A percentile compares a stretch with the other conserved stretches of the same genome.
These are phyloP conservation scores for Scolopax bukidnonensis DNA, from an alignment of 2,797 vertebrate species.

Conservation along the genomic window DNA sequence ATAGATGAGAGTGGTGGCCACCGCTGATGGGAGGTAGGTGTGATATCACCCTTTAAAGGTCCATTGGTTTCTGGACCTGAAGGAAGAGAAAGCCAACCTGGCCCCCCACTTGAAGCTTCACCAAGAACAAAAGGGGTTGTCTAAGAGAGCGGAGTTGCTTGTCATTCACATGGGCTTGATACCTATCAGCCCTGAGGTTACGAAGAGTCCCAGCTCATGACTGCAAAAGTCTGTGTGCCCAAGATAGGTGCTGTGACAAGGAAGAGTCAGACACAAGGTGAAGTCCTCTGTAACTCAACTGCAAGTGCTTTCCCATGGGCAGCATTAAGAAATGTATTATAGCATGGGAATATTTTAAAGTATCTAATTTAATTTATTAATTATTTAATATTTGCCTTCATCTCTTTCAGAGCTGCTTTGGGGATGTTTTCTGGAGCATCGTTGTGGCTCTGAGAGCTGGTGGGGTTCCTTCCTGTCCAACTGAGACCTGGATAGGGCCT, in stretches of 20 bases:
- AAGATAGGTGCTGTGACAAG: not conserved
- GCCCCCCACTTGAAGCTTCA: not conserved
- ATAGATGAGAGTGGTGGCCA: not conserved
- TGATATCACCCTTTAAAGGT: not conserved
- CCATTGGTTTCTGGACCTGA: fast-evolving
- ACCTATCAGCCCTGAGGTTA: not conserved
- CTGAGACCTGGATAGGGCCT: not conserved
- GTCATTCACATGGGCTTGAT: not conserved
- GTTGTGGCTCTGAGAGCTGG: not conserved
- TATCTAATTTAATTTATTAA: not conserved
- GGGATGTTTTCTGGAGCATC: not conserved
- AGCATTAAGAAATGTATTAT: not conserved
- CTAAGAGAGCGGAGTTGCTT: not conserved
- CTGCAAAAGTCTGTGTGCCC: not conserved
- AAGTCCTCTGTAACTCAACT: not conserved
- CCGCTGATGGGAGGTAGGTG: not conserved
- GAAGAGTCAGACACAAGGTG: not conserved
- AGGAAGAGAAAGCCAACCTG: not conserved
- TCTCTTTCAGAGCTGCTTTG: not conserved
- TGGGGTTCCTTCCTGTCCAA: not conserved
- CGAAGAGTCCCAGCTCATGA: not conserved
- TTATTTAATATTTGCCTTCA: not conserved
- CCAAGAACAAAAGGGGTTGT: not conserved
- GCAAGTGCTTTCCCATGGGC: not conserved
- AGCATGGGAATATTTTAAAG: not conserved